phyloP scores from a whole-genome alignment of 2,113 vertebrate species.

The Semicossyphus pulcher region DNA sequence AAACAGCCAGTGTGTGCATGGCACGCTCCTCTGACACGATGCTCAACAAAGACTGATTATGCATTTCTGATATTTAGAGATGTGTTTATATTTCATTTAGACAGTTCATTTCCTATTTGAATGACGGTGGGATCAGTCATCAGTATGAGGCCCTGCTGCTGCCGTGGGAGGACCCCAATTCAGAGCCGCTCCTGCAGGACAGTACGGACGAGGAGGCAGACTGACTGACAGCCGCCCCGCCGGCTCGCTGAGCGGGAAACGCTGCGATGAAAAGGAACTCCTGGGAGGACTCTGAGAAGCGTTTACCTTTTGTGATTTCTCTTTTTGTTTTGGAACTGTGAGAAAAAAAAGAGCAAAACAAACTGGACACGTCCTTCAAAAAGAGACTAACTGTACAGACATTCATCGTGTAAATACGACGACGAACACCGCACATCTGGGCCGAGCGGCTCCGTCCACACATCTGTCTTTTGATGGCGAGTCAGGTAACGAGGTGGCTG shows the following conservation, averaged over 20 bases:
- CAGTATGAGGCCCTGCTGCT: slow-evolving; percentile 80
- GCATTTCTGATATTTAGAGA: slow-evolving; percentile 87
- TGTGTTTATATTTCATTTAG: slow-evolving; percentile 87
- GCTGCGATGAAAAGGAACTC: background rate
- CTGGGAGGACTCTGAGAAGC: slow-evolving; percentile 41
- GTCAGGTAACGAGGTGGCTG: slow-evolving; percentile 68
- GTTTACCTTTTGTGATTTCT: slow-evolving; percentile 33
- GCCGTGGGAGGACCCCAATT: slow-evolving; percentile 77
- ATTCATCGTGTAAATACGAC: slow-evolving; percentile 86
- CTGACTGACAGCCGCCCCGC: slow-evolving; percentile 86
- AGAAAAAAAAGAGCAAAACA: slow-evolving; percentile 13
- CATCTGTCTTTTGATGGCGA: slow-evolving; percentile 78
- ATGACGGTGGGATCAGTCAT: slow-evolving; percentile 74
- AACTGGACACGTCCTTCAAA: slow-evolving; percentile 32
- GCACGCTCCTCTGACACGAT: slow-evolving; percentile 79
- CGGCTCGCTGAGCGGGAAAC: slow-evolving; percentile 65
- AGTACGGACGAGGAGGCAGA: slow-evolving; percentile 84
- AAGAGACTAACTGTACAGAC: slow-evolving; percentile 53
- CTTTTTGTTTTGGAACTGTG: slow-evolving; percentile 11
- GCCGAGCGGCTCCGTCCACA: slow-evolving; percentile 73
- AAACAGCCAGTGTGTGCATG: slow-evolving; percentile 77
- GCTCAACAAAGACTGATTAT: slow-evolving; percentile 68
- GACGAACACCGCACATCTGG: slow-evolving; percentile 73
- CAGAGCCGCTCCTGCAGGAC: slow-evolving; percentile 84
- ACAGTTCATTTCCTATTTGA: slow-evolving; percentile 79